Percentiles rank a stretch among this genome's conserved stretches.
Evolutionary conservation across 1,140 invertebrate species (phyloP).

Genomic region (Halyomorpha halys): DNA sequence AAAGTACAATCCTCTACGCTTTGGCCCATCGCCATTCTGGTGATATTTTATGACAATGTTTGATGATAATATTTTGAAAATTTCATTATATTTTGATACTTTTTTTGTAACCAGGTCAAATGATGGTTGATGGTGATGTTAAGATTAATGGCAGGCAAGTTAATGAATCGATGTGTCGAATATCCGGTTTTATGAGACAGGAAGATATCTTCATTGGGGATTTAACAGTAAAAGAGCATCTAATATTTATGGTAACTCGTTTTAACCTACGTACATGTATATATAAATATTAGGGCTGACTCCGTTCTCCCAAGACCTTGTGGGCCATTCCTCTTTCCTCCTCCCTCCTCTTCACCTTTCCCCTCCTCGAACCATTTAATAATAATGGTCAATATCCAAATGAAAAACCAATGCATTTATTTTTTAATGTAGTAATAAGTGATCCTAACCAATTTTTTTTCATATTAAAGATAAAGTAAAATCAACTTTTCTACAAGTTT

Average conservation of each 20-base stretch:
- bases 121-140: conserved; percentile 65
- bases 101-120: conserved; percentile 40
- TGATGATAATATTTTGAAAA: background rate
- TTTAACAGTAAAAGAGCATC: conserved; percentile 79
- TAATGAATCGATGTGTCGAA: conserved; percentile 59
- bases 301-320: too few species aligned
- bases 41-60: background rate
- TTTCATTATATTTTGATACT: conserved; percentile 9
- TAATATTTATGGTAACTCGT: conserved; percentile 67
- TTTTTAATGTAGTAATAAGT: too few species aligned
- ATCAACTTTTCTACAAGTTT: too few species aligned
- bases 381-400: too few species aligned
- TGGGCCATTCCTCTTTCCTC: too few species aligned
- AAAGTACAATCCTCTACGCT: conserved; percentile 22
- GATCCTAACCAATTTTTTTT: too few species aligned
- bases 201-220: conserved; percentile 80
- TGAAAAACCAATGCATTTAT: too few species aligned
- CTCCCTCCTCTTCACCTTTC: too few species aligned
- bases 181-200: conserved; percentile 91
- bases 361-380: too few species aligned
- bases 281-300: too few species aligned
- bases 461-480: too few species aligned
- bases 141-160: conserved; percentile 56
- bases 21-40: conserved; percentile 16
- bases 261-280: too few species aligned